These are phyloP conservation scores for Phalloptychus januarius DNA, from an alignment of 2,797 vertebrate species.

Conservation along the genomic window DNA sequence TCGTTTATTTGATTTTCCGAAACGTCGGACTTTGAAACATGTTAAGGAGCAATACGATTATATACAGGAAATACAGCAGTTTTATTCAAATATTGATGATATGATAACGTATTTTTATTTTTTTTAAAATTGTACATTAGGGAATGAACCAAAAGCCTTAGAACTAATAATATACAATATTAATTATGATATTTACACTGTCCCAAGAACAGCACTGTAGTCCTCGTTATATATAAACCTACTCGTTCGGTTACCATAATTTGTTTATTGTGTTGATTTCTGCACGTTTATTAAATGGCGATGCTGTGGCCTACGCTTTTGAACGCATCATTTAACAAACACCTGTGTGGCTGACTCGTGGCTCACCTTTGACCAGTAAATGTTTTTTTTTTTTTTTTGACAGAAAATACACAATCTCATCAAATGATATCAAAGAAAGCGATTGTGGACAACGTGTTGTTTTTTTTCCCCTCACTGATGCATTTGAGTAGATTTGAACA, in stretches of 20 bases:
- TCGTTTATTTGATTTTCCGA: background rate
- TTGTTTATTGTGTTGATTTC: background rate
- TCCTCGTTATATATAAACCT: background rate
- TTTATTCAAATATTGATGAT: background rate
- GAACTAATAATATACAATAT: background rate
- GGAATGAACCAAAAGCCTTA: background rate
- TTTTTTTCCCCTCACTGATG: no score
- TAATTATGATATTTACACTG: background rate
- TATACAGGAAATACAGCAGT: background rate
- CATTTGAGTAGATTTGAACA: background rate
- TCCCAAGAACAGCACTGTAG: background rate
- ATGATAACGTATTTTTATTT: background rate
- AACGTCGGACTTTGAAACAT: background rate
- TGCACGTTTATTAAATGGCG: background rate
- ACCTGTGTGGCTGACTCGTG: background rate
- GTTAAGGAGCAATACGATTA: no score
- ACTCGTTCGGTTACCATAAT: background rate
- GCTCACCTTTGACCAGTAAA: background rate
- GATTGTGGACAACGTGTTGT: background rate
- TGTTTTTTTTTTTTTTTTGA: background rate
- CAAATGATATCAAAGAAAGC: no score
- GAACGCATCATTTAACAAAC: conserved; percentile 6
- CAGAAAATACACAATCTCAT: background rate
- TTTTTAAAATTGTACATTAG: background rate
- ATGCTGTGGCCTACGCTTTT: background rate